Conservation (phyloP, 1,140 invertebrate genomes). For the Penaeus indicus region DNA sequence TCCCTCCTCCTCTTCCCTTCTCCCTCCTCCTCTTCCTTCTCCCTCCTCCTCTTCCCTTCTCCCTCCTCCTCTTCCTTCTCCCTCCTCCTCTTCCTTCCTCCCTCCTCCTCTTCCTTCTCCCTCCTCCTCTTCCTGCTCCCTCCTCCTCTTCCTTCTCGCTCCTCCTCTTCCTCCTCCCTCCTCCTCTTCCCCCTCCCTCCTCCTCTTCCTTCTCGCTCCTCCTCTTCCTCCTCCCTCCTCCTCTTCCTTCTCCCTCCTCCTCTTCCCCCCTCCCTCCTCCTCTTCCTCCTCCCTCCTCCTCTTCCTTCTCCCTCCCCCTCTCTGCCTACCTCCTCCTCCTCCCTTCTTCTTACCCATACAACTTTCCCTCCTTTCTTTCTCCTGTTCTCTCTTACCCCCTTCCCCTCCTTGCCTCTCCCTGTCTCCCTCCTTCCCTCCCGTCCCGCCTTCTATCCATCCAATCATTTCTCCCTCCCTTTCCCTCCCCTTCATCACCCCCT, state of each 20-base stretch:
- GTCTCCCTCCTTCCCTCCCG: background rate
- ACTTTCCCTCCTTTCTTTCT: background rate
- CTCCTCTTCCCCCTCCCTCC: background rate
- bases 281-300: background rate
- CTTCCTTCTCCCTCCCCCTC: background rate
- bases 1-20: too few relatives aligned
- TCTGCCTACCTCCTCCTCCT: background rate
- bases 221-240: background rate
- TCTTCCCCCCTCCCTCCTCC: background rate
- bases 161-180: background rate
- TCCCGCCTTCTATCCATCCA: background rate
- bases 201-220: background rate
- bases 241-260: background rate
- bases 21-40: too few relatives aligned
- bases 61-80: too few relatives aligned
- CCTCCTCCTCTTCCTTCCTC: too few relatives aligned
- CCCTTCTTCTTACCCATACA: background rate
- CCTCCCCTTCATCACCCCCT: background rate
- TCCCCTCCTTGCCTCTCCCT: background rate
- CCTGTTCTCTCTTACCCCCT: background rate
- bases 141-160: too few relatives aligned
- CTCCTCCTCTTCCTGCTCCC: too few relatives aligned
- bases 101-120: too few relatives aligned
- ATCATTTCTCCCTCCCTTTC: background rate
- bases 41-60: too few relatives aligned